A percentile compares a stretch with the other conserved stretches of the same genome.
phyloP scores from a whole-genome alignment of 2,113 vertebrate species.

The Dicentrarchus labrax region DNA sequence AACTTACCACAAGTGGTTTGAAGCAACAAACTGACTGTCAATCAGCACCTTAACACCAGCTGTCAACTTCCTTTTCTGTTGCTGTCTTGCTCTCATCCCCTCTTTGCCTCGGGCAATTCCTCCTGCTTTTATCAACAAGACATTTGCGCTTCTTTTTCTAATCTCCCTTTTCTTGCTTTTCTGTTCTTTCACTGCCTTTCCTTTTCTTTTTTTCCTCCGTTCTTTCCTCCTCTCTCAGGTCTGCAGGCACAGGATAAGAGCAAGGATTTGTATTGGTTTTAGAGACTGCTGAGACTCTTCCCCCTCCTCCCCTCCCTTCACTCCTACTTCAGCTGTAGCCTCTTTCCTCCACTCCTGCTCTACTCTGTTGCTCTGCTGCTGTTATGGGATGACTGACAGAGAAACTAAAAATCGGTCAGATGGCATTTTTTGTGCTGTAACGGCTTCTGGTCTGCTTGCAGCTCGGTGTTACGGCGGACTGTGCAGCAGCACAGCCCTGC shows the following conservation, averaged over 20 bases:
- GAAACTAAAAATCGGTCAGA: slow-evolving; percentile 37
- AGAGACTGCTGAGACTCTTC: slow-evolving; percentile 81
- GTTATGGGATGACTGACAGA: slow-evolving; percentile 46
- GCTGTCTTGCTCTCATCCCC: slow-evolving; percentile 54
- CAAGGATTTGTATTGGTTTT: slow-evolving; percentile 99
- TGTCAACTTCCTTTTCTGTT: slow-evolving; percentile 66
- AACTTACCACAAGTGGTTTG: slow-evolving; percentile 64
- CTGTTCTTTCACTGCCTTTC: slow-evolving; percentile 45
- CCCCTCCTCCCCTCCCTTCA: not conserved
- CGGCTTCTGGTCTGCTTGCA: slow-evolving; percentile 96
- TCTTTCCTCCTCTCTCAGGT: slow-evolving; percentile 88
- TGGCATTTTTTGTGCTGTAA: slow-evolving; percentile 84
- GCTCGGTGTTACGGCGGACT: slow-evolving; percentile 91
- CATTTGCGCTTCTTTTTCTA: slow-evolving; percentile 56
- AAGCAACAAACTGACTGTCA: slow-evolving; percentile 66
- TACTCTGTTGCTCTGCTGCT: slow-evolving; percentile 61
- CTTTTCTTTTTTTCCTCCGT: slow-evolving; percentile 47
- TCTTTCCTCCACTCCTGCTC: slow-evolving; percentile 79
- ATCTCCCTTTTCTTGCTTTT: slow-evolving; percentile 68
- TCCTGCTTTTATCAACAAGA: slow-evolving; percentile 56
- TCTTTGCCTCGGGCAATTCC: slow-evolving; percentile 53
- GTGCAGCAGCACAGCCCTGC: slow-evolving; percentile 84
- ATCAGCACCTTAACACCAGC: slow-evolving; percentile 71
- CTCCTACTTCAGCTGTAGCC: slow-evolving; percentile 48
- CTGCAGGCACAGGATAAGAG: slow-evolving; percentile 96